Conservation (phyloP, 2,113 vertebrate species). For the Pteropus alecto region DNA sequence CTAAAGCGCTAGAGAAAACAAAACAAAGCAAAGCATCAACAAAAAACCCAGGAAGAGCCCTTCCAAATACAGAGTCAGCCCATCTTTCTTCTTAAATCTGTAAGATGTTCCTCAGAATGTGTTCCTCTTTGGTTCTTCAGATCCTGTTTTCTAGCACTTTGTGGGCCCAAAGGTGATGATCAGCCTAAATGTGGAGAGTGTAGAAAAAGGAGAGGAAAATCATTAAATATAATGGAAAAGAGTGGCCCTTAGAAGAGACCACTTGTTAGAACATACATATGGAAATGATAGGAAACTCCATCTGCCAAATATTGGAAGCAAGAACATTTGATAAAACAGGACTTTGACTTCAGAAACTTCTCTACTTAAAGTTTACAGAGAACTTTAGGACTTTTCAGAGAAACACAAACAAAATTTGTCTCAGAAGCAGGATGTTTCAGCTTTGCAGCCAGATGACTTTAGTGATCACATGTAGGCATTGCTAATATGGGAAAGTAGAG, state of each 20-base stretch:
- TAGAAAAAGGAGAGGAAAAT: neutral
- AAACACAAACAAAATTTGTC: neutral
- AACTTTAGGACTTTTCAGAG: neutral
- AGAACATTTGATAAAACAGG: neutral
- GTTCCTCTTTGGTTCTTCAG: neutral
- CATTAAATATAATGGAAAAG: neutral
- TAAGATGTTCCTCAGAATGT: neutral
- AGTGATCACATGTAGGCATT: neutral
- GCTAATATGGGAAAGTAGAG: neutral
- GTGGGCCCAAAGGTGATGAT: neutral
- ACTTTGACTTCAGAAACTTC: neutral
- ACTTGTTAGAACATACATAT: neutral
- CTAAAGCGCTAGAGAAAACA: neutral
- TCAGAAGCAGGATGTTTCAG: neutral
- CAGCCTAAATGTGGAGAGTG: neutral
- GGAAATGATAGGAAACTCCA: neutral
- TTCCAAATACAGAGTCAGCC: neutral
- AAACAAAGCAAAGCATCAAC: neutral
- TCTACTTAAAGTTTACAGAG: neutral
- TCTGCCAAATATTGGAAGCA: neutral
- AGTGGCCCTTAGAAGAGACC: neutral
- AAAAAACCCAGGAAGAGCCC: neutral
- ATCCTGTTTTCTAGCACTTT: neutral
- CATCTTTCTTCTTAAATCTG: neutral
- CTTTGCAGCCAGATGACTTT: neutral